A percentile compares a stretch with the other conserved stretches of the same genome.
phyloP scores from a whole-genome alignment of 1,140 invertebrate species.

The Apis laboriosa region DNA sequence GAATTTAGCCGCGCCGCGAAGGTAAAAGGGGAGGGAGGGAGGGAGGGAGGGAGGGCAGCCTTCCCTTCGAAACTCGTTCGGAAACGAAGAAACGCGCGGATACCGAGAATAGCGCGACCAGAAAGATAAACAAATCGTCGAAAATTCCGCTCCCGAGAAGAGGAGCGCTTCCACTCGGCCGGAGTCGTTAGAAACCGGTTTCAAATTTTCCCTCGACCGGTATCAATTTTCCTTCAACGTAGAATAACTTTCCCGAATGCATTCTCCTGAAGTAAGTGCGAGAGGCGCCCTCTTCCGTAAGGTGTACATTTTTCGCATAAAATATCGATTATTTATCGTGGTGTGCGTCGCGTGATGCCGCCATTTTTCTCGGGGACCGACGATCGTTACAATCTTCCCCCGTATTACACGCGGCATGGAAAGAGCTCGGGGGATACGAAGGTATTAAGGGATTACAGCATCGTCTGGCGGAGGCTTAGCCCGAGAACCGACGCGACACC shows the following conservation, averaged over 20 bases:
- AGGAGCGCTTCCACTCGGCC: not conserved
- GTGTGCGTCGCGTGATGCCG: not conserved
- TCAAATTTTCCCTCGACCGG: no score
- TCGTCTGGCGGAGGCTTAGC: constrained; percentile 55
- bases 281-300: no score
- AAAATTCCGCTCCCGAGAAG: constrained; percentile 9
- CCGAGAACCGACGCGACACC: constrained; percentile 30
- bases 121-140: constrained; percentile 56
- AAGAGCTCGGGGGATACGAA: not conserved
- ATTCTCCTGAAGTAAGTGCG: no score
- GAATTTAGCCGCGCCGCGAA: constrained; percentile 53
- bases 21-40: not conserved
- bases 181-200: no score
- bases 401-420: not conserved
- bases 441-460: constrained; percentile 66
- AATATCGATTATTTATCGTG: not conserved
- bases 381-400: constrained; percentile 7
- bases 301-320: not conserved
- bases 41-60: not conserved
- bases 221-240: no score
- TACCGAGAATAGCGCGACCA: constrained; percentile 39
- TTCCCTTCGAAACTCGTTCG: not conserved
- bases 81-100: constrained; percentile 40
- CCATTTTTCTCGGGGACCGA: not conserved
- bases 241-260: no score